These are phyloP conservation scores for Minunthozetes semirufus DNA, from an alignment of 2,888 invertebrate species.

Conservation along the genomic window DNA sequence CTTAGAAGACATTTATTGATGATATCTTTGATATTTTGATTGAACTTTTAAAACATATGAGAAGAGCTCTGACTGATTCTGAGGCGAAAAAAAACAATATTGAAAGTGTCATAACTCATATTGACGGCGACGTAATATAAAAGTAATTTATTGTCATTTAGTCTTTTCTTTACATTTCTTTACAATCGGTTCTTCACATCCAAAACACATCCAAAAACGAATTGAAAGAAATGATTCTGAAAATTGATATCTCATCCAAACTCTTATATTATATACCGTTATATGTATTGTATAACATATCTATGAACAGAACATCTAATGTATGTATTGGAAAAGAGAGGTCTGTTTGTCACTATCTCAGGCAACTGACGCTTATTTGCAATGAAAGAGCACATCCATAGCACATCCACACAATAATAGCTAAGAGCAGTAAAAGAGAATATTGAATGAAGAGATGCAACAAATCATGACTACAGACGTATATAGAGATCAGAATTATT, in stretches of 20 bases:
- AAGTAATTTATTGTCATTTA: constrained; percentile 19
- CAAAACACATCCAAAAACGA: no score
- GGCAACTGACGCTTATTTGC: background rate
- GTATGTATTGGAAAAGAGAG: background rate
- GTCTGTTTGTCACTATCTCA: background rate
- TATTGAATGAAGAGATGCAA: constrained; percentile 21
- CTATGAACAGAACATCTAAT: background rate
- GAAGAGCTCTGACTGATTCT: background rate
- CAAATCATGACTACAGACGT: constrained; percentile 4
- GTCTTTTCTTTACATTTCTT: background rate
- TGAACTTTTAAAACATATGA: background rate
- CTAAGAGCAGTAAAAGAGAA: background rate
- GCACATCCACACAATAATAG: background rate
- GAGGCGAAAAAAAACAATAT: constrained; percentile 9
- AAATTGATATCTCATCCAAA: background rate
- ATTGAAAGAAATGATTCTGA: background rate
- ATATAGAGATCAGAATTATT: constrained; percentile 8
- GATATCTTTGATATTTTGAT: background rate
- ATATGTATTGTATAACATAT: background rate
- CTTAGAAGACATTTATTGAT: background rate
- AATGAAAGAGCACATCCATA: constrained; percentile 6
- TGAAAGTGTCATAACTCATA: constrained; percentile 20
- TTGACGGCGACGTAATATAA: background rate
- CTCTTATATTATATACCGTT: background rate
- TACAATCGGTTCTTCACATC: background rate